These are phyloP conservation scores for Falco biarmicus DNA, from an alignment of 2,797 vertebrate genomes.

Conservation along the genomic window DNA sequence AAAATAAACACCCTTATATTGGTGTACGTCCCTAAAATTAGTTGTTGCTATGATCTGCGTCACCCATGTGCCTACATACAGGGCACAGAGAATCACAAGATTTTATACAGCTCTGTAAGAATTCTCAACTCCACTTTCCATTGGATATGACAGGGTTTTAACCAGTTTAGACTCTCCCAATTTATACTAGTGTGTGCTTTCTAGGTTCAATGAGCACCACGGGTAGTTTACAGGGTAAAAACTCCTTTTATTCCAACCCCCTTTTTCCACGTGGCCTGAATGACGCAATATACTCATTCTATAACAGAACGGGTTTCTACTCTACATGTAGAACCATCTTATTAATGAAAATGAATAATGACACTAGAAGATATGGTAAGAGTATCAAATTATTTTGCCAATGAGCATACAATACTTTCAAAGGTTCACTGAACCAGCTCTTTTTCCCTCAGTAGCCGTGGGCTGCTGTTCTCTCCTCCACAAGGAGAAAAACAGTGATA, in stretches of 20 bases:
- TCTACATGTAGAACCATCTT: neutral
- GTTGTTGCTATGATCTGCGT: too few species aligned
- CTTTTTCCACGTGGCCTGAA: neutral
- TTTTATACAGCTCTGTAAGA: neutral
- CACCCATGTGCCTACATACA: neutral
- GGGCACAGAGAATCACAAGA: neutral
- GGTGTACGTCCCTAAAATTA: rapidly evolving
- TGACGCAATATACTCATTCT: neutral
- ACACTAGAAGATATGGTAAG: neutral
- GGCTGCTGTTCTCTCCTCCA: neutral
- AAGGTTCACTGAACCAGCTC: neutral
- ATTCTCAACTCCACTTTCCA: neutral
- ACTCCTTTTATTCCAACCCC: neutral
- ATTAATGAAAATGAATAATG: neutral
- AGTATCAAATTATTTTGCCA: neutral
- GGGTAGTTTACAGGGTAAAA: neutral
- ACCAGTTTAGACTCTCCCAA: neutral
- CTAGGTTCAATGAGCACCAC: neutral
- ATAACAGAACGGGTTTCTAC: neutral
- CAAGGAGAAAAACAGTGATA: neutral
- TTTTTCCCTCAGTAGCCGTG: rapidly evolving
- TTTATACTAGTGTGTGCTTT: neutral
- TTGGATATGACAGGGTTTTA: neutral
- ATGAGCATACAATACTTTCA: neutral
- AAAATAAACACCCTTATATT: neutral